Evolutionary conservation across 2,888 invertebrate genomes (phyloP), one percentile per base, ranked within the genome.

Genomic region (Spialia ferax): DNA sequence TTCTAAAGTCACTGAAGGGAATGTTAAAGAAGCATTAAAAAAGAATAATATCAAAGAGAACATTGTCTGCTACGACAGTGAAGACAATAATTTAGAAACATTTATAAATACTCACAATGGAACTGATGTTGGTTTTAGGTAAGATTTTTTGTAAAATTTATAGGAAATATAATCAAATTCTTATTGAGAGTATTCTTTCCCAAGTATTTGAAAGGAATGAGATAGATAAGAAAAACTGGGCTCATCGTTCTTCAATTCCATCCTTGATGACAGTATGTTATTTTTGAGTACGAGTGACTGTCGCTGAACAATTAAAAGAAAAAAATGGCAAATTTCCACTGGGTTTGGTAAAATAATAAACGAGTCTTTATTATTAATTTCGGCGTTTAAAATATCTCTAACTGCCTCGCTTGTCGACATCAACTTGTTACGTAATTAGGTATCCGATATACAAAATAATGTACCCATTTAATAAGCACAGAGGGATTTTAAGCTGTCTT

Each of bases 31-130:
- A 42, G 80, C 80, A 11, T 77, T 77, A 11, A 65, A 66, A 22
- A 65, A 59, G 0, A 77, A 64, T 60, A 71, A 75, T 1, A 48
- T 70, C n/a, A 55, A 75, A 22, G 75, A 75, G 15, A 70, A 73
- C 69, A 74, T 85, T 26, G 74, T 85, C 7, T 45, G 75, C 23
- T 84, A 84, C 65, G 85, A 84, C 32, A 83, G 82, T 59, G 69
- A 75, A 66, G 62, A 71, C 18, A 68, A 75, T 11, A 76, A 82
- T 70, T 70, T 85, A 22, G 74, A 80, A 67, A 68, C 69, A 22
- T 84, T 84, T 71, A 73, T 82, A 38, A 64, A 69, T 29, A 69
- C 76, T 64, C 38, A 81, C 68, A 78, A 78, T n/a, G 84, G 86
- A 29, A 79, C 78, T 22, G 78, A 82, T 74, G 68, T 74, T 48